Evolutionary conservation across 2,797 vertebrate genomes (phyloP).

Genomic region (Pseudomugil tenellus): DNA sequence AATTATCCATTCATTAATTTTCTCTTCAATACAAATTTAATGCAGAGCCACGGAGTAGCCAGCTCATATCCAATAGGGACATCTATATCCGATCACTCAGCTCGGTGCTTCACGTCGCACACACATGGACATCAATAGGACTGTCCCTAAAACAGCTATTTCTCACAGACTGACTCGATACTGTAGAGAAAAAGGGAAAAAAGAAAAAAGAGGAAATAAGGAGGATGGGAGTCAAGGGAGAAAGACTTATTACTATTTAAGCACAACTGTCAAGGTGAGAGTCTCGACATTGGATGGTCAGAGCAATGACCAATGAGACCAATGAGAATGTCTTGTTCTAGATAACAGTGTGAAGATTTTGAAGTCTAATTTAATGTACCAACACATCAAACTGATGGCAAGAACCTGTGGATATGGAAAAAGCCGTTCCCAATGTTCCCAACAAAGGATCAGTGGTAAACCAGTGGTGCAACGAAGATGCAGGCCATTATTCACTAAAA

Average conservation of each 20-base stretch:
- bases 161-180: constrained; percentile 75
- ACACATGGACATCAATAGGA: constrained; percentile 66
- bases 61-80: constrained; percentile 79
- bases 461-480: neutral
- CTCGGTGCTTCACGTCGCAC: constrained; percentile 27
- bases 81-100: constrained; percentile 73
- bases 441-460: neutral
- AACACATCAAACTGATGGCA: neutral
- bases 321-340: constrained; percentile 13
- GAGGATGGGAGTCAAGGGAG: constrained; percentile 35
- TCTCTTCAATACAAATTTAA: constrained; percentile 76
- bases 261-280: constrained; percentile 65
- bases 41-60: constrained; percentile 76
- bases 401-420: neutral
- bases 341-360: neutral
- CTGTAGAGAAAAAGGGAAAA: constrained; percentile 25
- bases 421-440: neutral
- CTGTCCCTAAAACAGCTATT: constrained; percentile 76
- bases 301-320: no score
- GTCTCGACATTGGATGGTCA: constrained; percentile 50
- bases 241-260: constrained; percentile 63
- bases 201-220: constrained; percentile 49
- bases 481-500: neutral
- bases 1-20: constrained; percentile 82
- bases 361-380: neutral